phyloP scores from a whole-genome alignment of 2,888 invertebrate genomes.

The Junonia oenone region DNA sequence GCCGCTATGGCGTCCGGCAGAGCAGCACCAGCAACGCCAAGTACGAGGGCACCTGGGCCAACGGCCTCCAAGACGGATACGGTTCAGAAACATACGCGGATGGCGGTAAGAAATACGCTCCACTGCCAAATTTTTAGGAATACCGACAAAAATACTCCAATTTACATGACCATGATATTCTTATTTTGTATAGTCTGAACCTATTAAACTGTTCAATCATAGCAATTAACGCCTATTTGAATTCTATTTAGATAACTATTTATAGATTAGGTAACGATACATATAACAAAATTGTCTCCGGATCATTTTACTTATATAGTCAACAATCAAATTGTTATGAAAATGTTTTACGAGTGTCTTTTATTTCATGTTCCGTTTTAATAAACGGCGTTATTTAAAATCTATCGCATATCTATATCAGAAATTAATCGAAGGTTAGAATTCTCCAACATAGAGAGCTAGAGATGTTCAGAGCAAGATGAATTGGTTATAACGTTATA shows the following conservation, averaged over 20 bases:
- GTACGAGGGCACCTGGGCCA: slow-evolving; percentile 99
- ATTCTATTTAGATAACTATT: neutral
- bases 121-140: slow-evolving; percentile 58
- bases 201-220: slow-evolving; percentile 17
- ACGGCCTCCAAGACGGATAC: slow-evolving; percentile 99
- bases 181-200: slow-evolving; percentile 34
- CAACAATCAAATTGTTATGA: too few species aligned
- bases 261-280: neutral
- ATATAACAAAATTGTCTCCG: neutral
- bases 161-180: slow-evolving; percentile 61
- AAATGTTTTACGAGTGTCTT: too few species aligned
- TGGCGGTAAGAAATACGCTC: slow-evolving; percentile 87
- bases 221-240: slow-evolving; percentile 12
- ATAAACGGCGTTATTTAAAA: too few species aligned
- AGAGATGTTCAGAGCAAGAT: too few species aligned
- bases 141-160: slow-evolving; percentile 59
- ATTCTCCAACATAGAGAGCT: too few species aligned
- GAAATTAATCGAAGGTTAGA: too few species aligned
- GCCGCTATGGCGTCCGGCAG: slow-evolving; percentile 98
- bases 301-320: too few species aligned
- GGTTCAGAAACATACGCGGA: slow-evolving; percentile 99
- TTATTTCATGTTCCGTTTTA: too few species aligned
- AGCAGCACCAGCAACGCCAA: slow-evolving; percentile 96
- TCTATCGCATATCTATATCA: too few species aligned
- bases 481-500: too few species aligned